Evolutionary conservation across 2,113 vertebrate species (phyloP), one percentile per base, ranked within the genome.

Genomic region (Henicopernis longicauda): DNA sequence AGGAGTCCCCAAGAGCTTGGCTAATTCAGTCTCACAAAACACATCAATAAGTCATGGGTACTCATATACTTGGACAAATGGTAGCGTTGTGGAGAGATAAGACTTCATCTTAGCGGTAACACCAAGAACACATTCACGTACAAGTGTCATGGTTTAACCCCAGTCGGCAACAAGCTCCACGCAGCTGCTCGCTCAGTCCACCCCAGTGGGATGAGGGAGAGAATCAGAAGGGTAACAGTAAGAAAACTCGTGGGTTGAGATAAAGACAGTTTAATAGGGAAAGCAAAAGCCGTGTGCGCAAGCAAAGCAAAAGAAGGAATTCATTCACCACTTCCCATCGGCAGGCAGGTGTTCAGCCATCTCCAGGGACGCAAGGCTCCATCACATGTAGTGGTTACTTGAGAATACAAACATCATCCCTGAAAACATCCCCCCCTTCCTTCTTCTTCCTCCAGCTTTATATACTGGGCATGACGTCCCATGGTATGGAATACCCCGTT

Each of bases 91-190:
- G 21, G 40, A 57, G 42, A 70, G 23, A 3, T 5, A 34, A 59
- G 13, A 23, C 3, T n/a, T 13, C 17, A 36, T 12, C 34, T 38
- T 36, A 65, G 54, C 0, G 2, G 26, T 25, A 50, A 55, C 0
- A 1, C 29, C 26, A 38, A 55, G 44, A 82, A 10, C 19, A 47
- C 0, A 0, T 25, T 63, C 13, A 52, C 2, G 3, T 45, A 38
- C 16, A 63, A 18, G 10, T 65, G 57, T 16, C 22, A 25, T n/a
- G 31, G 6, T 59, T 86, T 72, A 29, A 40, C n/a, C 27, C 26
- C 22, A 44, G 50, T 13, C 16, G 14, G 61, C 31, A 69, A 21
- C 32, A 23, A 77, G 32, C 25, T 42, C 7, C 23, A 34, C 0
- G 0, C 36, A 71, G 29, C 42, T 4, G 10, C 34, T 40, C 7